Conservation (phyloP, 1,140 invertebrate genomes). For the Lethrus apterus region DNA sequence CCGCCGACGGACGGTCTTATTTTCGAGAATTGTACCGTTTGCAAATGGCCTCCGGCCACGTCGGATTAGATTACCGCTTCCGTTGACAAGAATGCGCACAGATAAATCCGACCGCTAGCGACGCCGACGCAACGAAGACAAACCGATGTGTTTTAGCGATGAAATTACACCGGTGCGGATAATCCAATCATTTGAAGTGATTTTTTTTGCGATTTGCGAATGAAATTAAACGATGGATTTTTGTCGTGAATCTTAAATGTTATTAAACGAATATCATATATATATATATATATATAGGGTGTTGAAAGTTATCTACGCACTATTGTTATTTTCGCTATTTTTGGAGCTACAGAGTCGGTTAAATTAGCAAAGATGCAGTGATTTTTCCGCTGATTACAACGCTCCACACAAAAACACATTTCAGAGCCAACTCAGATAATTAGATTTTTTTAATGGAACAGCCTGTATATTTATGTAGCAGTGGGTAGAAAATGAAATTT, state of each 20-base stretch:
- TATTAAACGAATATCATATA: too few relatives aligned
- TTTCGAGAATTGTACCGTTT: constrained; percentile 1
- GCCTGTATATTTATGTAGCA: too few relatives aligned
- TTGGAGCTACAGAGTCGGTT: too few relatives aligned
- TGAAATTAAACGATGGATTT: neutral
- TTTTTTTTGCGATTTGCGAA: constrained; percentile 3
- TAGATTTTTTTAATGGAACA: too few relatives aligned
- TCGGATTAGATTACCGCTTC: constrained; percentile 4
- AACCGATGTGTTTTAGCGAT: constrained; percentile 1
- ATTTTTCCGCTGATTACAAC: too few relatives aligned
- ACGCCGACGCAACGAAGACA: constrained; percentile 4
- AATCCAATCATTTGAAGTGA: neutral
- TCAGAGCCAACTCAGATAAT: too few relatives aligned
- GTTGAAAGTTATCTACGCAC: too few relatives aligned
- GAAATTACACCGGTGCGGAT: neutral
- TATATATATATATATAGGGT: too few relatives aligned
- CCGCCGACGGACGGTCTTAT: neutral
- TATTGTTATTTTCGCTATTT: too few relatives aligned
- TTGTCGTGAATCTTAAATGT: neutral
- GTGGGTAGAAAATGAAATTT: too few relatives aligned
- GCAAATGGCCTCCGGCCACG: constrained; percentile 1
- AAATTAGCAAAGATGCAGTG: too few relatives aligned
- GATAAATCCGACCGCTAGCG: neutral
- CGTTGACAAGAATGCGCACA: neutral
- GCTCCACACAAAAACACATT: too few relatives aligned